Evolutionary conservation across 2,888 invertebrate species (phyloP).

Genomic region (Agonopterix arenella): DNA sequence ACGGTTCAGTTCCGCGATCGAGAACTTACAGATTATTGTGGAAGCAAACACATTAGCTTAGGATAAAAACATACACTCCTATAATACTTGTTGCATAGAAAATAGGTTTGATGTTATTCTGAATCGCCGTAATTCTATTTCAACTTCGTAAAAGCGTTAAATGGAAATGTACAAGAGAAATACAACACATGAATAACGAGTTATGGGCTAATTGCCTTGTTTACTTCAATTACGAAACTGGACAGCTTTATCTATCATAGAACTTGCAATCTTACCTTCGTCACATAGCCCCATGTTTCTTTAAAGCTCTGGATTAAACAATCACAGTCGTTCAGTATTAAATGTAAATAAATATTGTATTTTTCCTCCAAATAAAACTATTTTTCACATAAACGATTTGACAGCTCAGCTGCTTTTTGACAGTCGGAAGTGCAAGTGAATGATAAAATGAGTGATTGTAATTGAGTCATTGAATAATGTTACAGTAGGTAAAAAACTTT

Average conservation of each 20-base stretch:
- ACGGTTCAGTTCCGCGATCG: slow-evolving; percentile 45
- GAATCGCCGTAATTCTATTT: too few relatives aligned
- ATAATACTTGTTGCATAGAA: too few relatives aligned
- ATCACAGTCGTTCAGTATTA: background rate
- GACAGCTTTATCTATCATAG: slow-evolving; percentile 13
- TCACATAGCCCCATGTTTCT: slow-evolving; percentile 63
- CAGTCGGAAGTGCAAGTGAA: slow-evolving; percentile 16
- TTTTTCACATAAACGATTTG: slow-evolving; percentile 8
- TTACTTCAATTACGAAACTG: slow-evolving; percentile 33
- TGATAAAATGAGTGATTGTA: slow-evolving; percentile 8
- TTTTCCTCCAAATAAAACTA: background rate
- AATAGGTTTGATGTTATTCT: too few relatives aligned
- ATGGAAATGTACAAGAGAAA: slow-evolving; percentile 9
- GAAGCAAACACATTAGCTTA: slow-evolving; percentile 32
- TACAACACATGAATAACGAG: slow-evolving; percentile 18
- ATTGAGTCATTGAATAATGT: slow-evolving; percentile 1
- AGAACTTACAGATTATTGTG: slow-evolving; percentile 34
- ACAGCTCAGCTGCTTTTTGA: slow-evolving; percentile 1
- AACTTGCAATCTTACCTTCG: slow-evolving; percentile 48
- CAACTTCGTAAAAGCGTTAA: background rate
- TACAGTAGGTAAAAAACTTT: slow-evolving; percentile 7
- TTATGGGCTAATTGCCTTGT: slow-evolving; percentile 51
- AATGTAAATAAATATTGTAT: background rate
- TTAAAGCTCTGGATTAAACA: background rate
- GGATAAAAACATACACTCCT: background rate